Base-by-base conservation (phyloP, 1,140 invertebrate species). In the Anagrus nilaparvatae region DNA sequence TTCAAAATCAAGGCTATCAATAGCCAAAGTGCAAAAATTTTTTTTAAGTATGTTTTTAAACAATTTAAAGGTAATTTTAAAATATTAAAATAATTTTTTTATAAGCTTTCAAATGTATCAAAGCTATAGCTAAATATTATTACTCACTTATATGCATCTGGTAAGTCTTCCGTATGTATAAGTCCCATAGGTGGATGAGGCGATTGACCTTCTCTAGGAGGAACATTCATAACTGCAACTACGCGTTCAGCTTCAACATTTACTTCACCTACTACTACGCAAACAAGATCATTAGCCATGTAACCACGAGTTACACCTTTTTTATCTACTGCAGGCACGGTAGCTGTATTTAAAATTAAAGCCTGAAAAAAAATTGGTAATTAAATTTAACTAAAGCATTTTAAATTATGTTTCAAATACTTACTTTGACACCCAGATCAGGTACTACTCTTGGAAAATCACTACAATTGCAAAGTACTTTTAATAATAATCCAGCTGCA, bases 191-290 rank as follows among this genome's bases (percentile, higher is more conserved):
- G 70, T 41, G 82, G 73, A 58, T 80, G 78, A 46, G 76, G 72
- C 34, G 74, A 71, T 47, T 79, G 78, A 56, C 79, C 77, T 53
- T 79, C 76, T 44, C 81, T 70, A 33, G 79, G 74, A 47, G 75
- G 67, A 45, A 84, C 81, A 64, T 87, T 83, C 79, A 92, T 86
- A 55, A 87, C 86, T 59, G 85, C 77, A 47, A 84, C 77, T 59
- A 94, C 77, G 70, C 88, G 90, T 64, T 91, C 85, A 18, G 80
- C 79, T 58, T 91, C 87, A 32, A 82, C 76, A 56, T 82, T 84
- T 43, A 91, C 80, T 74, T 85, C 83, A 53, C 89, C 71, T 14
- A 93, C 83, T 72, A 90, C 86, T 69, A 86, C 88, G 72, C 85
- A 84, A 34, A 89, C 77, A 52, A 80, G 78, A 68, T 89, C 85